Base-by-base conservation (phyloP, 2,797 vertebrate genomes). In the Luscinia luscinia region DNA sequence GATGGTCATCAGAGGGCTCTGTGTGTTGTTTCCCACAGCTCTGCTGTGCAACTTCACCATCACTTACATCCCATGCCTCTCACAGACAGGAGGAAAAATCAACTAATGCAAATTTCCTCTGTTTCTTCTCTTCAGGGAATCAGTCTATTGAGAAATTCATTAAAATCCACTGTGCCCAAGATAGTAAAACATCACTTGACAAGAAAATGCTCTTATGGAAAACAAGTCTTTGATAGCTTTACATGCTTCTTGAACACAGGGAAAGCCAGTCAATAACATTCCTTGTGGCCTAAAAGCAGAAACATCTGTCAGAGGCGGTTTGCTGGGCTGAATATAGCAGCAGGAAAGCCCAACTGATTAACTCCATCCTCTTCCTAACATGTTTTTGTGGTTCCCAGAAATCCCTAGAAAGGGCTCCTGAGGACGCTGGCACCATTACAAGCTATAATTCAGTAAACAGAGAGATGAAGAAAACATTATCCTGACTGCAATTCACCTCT, bases 331-430 rank as follows among this genome's bases (percentile, higher is more conserved):
- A 97, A 96, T 94, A 95, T 94, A 97, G 89, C 94, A 95, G 85
- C 93, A 95, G 94, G 87, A 95, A 96, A 97, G 92, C 91, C 92
- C 89, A 94, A 76, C 74, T 90, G 95, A 97, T 97, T 97, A 97
- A 96, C 78, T 95, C 94, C 95, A 95, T 94, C 92, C 93, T 95
- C 88, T 85, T 96, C 73, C 85, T 90, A 96, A 90, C 83, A 78
- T 92, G 94, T 75, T 96, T 93, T 87, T 89, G 41, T 76, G n/a
- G 57, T 82, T 85, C 72, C 74, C 91, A 94, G 94, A 97, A 96
- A 97, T 94, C 96, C 95, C 85, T 94, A 62, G 76, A 88, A 96
- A 96, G 96, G 93, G 85, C 89, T 93, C 32, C 90, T 87, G 93
- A 96, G 96, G 95, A 94, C 93, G 91, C 69, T 75, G 83, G 80